Evolutionary conservation across 2,888 invertebrate species (phyloP), one percentile per base, ranked within the genome.

Genomic region (Standfussiana lucernea): DNA sequence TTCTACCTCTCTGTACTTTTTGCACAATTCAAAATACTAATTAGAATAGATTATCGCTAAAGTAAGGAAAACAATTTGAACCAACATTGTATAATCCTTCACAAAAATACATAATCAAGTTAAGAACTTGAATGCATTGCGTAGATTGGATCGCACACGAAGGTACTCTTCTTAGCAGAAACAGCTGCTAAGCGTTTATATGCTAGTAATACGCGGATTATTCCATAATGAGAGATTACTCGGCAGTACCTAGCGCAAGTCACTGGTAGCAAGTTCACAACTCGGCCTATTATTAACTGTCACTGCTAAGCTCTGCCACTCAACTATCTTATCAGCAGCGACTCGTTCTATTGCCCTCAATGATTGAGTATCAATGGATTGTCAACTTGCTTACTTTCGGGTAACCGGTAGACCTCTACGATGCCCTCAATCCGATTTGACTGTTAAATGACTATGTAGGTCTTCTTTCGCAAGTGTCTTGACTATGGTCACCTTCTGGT

Each of bases 331-430:
- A 88, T 82, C 86, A 68, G 70, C 15, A 53, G 37, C 71, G 45
- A 79, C 86, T 72, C 18, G 84, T 83, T 79, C 65, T n/a, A n/a
- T 70, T 78, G 86, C 72, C 61, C 86, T 64, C 53, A 61, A 83
- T 86, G 42, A 67, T 71, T 75, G 69, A 65, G 18, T 69, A 69
- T 70, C 65, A 61, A 45, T 32, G 77, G 45, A 69, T 83, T 75
- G 79, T 72, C 72, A 64, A 62, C 72, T 66, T 66, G 74, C 78
- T 75, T 62, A 67, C 59, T 86, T 71, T 82, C 73, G 37, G 28
- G 15, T 53, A 64, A 70, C 70, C 56, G 64, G 72, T 78, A 45
- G 69, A 72, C 65, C 50, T 45, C 53, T 10, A 21, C 37, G 45
- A 35, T 67, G 72, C 45, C 53, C 83, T 72, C 79, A 83, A 83